Conservation (phyloP, 2,888 invertebrate species). For the Synergus gifuensis region DNA sequence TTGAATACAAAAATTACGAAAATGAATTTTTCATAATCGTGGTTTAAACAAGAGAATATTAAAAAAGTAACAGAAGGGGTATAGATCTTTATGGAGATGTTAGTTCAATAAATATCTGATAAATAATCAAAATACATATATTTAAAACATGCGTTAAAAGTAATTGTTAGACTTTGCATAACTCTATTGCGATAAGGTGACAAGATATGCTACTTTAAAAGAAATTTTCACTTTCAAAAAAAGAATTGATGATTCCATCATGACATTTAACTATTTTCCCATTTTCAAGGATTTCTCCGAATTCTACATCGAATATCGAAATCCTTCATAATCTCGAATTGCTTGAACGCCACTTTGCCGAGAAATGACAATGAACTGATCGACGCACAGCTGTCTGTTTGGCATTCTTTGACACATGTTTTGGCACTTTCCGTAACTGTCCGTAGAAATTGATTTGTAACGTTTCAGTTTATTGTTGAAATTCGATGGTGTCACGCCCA, state of each 20-base stretch:
- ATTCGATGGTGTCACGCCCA: constrained; percentile 45
- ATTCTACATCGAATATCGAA: not conserved
- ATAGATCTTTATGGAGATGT: too few species aligned
- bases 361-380: constrained; percentile 1
- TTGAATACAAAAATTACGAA: not conserved
- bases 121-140: too few species aligned
- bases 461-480: constrained; percentile 52
- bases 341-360: not conserved
- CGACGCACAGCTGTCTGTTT: constrained; percentile 5
- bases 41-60: not conserved
- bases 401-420: constrained; percentile 45
- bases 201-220: not conserved
- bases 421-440: constrained; percentile 52
- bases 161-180: too few species aligned
- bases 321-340: not conserved
- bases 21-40: not conserved
- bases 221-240: not conserved
- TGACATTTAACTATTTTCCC: constrained; percentile 43
- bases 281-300: not conserved
- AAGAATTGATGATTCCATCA: constrained; percentile 36
- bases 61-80: too few species aligned
- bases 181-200: not conserved
- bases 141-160: too few species aligned
- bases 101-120: too few species aligned
- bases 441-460: constrained; percentile 63